Conservation (phyloP, 2,888 invertebrate species). For the Gasteruption jaculator region DNA sequence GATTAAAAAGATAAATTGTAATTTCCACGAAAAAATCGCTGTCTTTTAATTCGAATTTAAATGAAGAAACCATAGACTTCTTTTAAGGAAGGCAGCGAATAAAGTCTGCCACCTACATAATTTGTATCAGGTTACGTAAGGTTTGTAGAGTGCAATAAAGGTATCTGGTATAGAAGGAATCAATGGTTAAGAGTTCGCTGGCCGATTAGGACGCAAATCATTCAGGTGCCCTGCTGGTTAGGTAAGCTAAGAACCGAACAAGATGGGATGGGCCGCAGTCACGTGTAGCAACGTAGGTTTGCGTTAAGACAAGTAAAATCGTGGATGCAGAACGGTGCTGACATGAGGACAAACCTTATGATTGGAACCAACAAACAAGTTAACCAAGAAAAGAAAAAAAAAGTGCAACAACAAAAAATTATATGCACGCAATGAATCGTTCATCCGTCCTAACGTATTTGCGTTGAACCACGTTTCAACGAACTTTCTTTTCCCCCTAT, state of each 20-base stretch:
- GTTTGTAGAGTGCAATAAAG: too few relatives aligned
- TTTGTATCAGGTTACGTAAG: too few relatives aligned
- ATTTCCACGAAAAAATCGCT: too few relatives aligned
- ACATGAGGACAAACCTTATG: slow-evolving; percentile 39
- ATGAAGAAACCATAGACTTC: too few relatives aligned
- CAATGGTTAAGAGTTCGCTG: slow-evolving; percentile 42
- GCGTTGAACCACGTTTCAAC: too few relatives aligned
- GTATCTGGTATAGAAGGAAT: too few relatives aligned
- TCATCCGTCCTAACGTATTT: slow-evolving; percentile 42
- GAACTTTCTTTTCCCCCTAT: slow-evolving; percentile 11
- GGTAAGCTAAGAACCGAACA: slow-evolving; percentile 28
- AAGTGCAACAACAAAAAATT: slow-evolving; percentile 18
- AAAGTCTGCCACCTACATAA: too few relatives aligned
- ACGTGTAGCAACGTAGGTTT: slow-evolving; percentile 45
- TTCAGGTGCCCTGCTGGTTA: slow-evolving; percentile 37
- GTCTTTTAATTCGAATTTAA: too few relatives aligned
- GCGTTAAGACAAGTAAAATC: slow-evolving; percentile 32
- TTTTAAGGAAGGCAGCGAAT: too few relatives aligned
- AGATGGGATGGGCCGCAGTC: slow-evolving; percentile 45
- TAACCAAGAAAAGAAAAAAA: too few relatives aligned
- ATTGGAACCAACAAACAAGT: too few relatives aligned
- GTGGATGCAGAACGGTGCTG: slow-evolving; percentile 34
- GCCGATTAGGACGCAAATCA: slow-evolving; percentile 44
- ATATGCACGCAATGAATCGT: slow-evolving; percentile 28
- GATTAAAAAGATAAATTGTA: too few relatives aligned